phyloP scores from a whole-genome alignment of 2,888 invertebrate species.

The Zygogramma bicolorata region DNA sequence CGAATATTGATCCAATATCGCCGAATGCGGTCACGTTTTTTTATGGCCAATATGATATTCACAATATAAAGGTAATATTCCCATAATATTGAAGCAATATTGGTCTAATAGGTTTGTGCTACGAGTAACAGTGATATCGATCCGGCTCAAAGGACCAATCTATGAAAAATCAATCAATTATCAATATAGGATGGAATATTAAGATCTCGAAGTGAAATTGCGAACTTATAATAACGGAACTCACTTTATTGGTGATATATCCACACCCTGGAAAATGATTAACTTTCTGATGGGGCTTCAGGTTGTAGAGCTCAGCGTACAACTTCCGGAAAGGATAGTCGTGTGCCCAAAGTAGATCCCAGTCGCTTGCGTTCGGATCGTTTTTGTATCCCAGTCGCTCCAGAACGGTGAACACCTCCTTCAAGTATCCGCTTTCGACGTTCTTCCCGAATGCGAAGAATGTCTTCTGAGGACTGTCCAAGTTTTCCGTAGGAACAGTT shows the following conservation, averaged over 20 bases:
- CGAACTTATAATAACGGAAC: neutral
- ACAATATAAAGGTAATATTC: no score
- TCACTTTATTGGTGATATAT: conserved; percentile 90
- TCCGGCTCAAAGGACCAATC: no score
- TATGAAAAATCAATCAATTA: no score
- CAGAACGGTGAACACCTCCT: conserved; percentile 85
- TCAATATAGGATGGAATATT: no score
- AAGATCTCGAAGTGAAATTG: no score
- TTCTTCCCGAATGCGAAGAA: conserved; percentile 75
- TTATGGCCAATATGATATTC: no score
- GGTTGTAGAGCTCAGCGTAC: conserved; percentile 68
- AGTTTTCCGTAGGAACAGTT: conserved; percentile 7
- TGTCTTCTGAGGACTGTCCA: conserved; percentile 49
- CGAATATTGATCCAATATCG: no score
- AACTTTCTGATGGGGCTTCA: conserved; percentile 82
- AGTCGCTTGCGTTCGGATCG: conserved; percentile 66
- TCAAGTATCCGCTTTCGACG: conserved; percentile 77
- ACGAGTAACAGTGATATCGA: no score
- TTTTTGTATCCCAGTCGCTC: conserved; percentile 80
- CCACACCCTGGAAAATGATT: conserved; percentile 97
- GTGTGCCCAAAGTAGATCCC: conserved; percentile 95
- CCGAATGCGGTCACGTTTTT: no score
- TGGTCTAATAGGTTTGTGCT: no score
- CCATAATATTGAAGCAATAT: no score
- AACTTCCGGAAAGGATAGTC: conserved; percentile 86